phyloP scores from a whole-genome alignment of 2,888 invertebrate species.

The Tolmerus cingulatus region DNA sequence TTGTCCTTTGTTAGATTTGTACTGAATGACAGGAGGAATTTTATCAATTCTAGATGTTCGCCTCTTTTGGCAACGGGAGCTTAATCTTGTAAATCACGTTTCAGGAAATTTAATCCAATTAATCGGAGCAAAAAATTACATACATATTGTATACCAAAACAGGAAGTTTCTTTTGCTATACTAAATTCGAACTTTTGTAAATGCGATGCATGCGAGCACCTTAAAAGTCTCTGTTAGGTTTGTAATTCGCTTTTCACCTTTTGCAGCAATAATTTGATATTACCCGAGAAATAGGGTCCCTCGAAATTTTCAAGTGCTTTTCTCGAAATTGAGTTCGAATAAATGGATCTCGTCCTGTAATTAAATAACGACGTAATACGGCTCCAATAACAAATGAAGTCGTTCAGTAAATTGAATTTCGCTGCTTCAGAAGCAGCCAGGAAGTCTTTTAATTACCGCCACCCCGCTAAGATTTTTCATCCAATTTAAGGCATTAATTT shows the following conservation, averaged over 20 bases:
- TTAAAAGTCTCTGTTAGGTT: not conserved
- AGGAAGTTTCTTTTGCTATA: too few relatives aligned
- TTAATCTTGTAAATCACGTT: not conserved
- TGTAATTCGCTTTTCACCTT: not conserved
- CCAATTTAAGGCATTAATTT: conserved; percentile 25
- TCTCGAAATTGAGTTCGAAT: not conserved
- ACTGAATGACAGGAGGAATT: not conserved
- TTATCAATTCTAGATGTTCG: not conserved
- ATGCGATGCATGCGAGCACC: not conserved
- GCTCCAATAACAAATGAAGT: not conserved
- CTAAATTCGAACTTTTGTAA: not conserved
- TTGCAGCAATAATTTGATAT: not conserved
- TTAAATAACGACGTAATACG: not conserved
- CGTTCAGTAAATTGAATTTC: conserved; percentile 12
- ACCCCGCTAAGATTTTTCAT: not conserved
- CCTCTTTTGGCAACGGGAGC: not conserved
- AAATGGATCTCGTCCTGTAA: not conserved
- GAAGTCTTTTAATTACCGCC: not conserved
- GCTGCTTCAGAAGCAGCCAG: not conserved
- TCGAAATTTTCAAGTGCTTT: not conserved
- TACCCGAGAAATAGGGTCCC: not conserved
- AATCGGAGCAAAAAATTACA: too few relatives aligned
- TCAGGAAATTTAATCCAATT: too few relatives aligned
- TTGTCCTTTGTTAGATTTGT: not conserved
- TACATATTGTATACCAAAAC: too few relatives aligned